These are phyloP conservation scores for Rousettus leschenaultii DNA, from an alignment of 2,113 vertebrate species.

Conservation along the genomic window DNA sequence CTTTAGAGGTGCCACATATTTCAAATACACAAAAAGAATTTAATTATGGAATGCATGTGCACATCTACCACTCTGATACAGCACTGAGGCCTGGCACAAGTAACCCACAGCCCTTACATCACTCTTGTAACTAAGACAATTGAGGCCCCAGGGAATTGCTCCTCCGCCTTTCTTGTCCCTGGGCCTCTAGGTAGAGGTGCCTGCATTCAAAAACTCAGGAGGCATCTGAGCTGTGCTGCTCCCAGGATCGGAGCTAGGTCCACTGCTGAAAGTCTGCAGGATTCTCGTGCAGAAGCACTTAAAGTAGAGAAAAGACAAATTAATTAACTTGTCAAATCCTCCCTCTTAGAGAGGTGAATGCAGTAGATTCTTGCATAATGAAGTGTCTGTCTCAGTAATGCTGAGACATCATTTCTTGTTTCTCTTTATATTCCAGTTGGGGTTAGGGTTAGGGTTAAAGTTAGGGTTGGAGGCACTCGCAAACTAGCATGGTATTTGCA, in stretches of 20 bases:
- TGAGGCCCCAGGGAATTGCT: background rate
- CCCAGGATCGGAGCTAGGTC: background rate
- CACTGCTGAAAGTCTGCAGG: background rate
- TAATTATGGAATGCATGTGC: background rate
- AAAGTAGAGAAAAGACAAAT: constrained; percentile 41
- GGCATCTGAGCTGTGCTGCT: background rate
- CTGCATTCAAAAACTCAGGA: background rate
- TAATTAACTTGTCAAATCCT: constrained; percentile 59
- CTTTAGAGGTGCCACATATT: background rate
- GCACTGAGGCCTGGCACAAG: background rate
- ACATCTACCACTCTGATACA: background rate
- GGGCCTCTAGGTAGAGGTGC: background rate
- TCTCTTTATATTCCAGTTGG: background rate
- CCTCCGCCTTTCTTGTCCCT: background rate
- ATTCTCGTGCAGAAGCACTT: constrained; percentile 8
- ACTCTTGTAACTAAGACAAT: background rate
- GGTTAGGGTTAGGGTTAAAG: too few relatives aligned
- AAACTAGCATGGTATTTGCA: background rate
- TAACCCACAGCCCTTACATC: background rate
- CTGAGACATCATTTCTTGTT: background rate
- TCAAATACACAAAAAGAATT: background rate
- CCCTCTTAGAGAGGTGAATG: constrained; percentile 16
- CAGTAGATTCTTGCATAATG: constrained; percentile 10
- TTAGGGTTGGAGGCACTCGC: background rate
- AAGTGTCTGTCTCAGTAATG: background rate